These are phyloP conservation scores for Pterois miles DNA, from an alignment of 2,797 vertebrate species.

Conservation along the genomic window DNA sequence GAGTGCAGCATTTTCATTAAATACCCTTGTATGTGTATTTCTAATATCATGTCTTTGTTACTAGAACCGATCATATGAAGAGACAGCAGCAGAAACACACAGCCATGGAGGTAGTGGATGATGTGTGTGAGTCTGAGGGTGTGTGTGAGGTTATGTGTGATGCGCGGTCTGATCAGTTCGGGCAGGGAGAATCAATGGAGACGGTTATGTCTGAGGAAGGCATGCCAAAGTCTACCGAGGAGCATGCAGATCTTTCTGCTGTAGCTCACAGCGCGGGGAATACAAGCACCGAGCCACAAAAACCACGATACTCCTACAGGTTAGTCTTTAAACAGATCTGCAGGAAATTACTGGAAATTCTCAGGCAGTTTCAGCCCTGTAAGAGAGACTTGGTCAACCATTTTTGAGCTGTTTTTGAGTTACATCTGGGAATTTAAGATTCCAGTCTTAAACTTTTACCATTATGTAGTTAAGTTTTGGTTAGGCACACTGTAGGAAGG, in stretches of 20 bases:
- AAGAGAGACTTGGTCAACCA: background rate
- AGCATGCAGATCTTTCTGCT: background rate
- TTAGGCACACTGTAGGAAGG: background rate
- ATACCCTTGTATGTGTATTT: background rate
- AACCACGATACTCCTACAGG: conserved; percentile 81
- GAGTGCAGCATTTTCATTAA: background rate
- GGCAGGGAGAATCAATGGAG: conserved; percentile 80
- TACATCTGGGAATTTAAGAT: background rate
- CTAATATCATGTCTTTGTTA: conserved; percentile 15
- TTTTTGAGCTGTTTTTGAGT: background rate
- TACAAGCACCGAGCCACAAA: conserved; percentile 29
- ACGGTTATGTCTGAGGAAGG: conserved; percentile 47
- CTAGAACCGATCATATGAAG: conserved; percentile 56
- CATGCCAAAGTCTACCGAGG: background rate
- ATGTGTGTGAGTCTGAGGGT: conserved; percentile 56
- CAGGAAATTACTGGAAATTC: background rate
- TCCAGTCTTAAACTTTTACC: background rate
- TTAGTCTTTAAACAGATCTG: conserved; percentile 45
- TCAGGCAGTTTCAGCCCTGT: background rate
- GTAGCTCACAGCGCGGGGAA: background rate
- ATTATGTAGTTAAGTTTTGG: background rate
- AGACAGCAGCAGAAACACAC: conserved; percentile 50
- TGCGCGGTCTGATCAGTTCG: conserved; percentile 30
- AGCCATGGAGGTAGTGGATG: conserved; percentile 70
- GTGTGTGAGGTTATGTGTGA: conserved; percentile 65